A percentile compares a stretch with the other conserved stretches of the same genome.
Evolutionary conservation across 2,888 invertebrate species (phyloP).

Genomic region (Abrostola triplasia): DNA sequence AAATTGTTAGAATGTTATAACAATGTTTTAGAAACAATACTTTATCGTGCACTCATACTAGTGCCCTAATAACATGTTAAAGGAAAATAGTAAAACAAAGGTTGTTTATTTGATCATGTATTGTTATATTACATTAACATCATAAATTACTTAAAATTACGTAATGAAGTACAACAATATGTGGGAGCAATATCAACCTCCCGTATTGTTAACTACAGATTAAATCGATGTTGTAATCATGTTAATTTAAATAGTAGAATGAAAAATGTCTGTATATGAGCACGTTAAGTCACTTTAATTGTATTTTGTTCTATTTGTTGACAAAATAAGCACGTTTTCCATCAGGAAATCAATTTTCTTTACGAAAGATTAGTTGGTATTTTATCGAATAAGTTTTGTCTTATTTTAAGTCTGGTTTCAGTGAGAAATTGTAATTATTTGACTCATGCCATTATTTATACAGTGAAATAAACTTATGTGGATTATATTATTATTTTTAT

Average conservation of each 20-base stretch:
- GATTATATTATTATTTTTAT: slow-evolving; percentile 54
- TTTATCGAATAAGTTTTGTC: slow-evolving; percentile 42
- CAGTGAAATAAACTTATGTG: slow-evolving; percentile 60
- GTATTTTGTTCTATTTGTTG: slow-evolving; percentile 24
- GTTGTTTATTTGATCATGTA: slow-evolving; percentile 18
- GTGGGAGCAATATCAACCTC: slow-evolving; percentile 22
- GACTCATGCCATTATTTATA: slow-evolving; percentile 64
- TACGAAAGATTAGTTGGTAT: slow-evolving; percentile 48
- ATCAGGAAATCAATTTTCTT: slow-evolving; percentile 33
- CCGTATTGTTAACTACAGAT: slow-evolving; percentile 16
- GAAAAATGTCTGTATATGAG: slow-evolving; percentile 46
- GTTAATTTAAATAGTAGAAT: slow-evolving; percentile 21
- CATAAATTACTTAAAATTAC: slow-evolving; percentile 29
- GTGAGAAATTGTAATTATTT: slow-evolving; percentile 40
- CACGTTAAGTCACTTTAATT: slow-evolving; percentile 38
- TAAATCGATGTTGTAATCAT: slow-evolving; percentile 25
- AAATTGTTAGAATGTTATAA: slow-evolving; percentile 38
- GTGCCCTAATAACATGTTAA: neutral
- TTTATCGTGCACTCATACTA: slow-evolving; percentile 21
- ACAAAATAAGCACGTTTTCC: slow-evolving; percentile 24
- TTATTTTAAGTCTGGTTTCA: slow-evolving; percentile 43
- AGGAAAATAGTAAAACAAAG: neutral
- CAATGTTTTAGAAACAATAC: slow-evolving; percentile 43
- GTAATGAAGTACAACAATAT: slow-evolving; percentile 28
- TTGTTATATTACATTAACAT: slow-evolving; percentile 27